These are phyloP conservation scores for Heliconius hewitsoni DNA, from an alignment of 1,140 invertebrate genomes.

Conservation along the genomic window DNA sequence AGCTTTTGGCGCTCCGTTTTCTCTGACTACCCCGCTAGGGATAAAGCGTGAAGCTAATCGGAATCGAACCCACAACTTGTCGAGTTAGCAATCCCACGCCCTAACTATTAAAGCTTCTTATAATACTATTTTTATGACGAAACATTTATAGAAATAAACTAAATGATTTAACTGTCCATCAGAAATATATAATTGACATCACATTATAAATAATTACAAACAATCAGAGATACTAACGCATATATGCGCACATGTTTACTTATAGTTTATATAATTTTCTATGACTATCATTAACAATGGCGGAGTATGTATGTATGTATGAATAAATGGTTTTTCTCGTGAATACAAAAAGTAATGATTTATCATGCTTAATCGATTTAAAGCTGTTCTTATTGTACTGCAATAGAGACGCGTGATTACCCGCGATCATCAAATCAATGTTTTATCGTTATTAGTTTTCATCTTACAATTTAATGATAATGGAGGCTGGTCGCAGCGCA, in stretches of 20 bases:
- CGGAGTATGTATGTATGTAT: not conserved
- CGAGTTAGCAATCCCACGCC: too few species aligned
- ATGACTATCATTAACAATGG: not conserved
- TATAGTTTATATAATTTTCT: slow-evolving; percentile 1
- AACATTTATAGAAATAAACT: not conserved
- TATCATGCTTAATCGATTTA: not conserved
- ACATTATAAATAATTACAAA: not conserved
- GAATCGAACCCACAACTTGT: too few species aligned
- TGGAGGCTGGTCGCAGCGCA: too few species aligned
- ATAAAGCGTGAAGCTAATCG: too few species aligned
- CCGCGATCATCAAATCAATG: not conserved
- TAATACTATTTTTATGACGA: not conserved
- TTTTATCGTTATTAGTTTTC: not conserved
- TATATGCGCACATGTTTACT: not conserved
- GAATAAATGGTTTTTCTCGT: not conserved
- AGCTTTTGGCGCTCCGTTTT: too few species aligned
- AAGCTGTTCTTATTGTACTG: not conserved
- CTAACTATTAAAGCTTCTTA: not conserved
- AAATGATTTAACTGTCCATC: not conserved
- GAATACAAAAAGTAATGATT: not conserved
- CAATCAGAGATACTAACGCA: not conserved
- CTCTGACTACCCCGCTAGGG: too few species aligned
- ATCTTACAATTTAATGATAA: too few species aligned
- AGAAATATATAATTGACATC: not conserved
- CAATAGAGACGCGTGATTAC: not conserved